Evolutionary conservation across 2,888 invertebrate species (phyloP), one percentile per base, ranked within the genome.

Genomic region (Sipha maydis): DNA sequence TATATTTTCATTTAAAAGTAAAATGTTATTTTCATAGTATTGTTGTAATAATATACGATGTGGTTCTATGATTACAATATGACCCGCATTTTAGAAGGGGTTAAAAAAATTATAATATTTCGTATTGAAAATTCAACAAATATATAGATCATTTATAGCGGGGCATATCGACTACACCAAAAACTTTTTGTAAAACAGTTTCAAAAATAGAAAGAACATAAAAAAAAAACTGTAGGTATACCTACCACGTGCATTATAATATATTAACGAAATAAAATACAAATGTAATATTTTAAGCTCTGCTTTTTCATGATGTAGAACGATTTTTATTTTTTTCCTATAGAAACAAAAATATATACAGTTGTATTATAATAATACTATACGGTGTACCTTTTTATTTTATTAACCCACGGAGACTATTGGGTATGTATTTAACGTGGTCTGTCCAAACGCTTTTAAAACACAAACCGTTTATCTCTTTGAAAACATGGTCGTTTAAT

Each of bases 71-170:
- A 14, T 71, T 31, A 28, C 31, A 71, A 71, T 48, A 48, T 28
- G 41, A 28, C 67, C 28, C 28, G 19, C 38, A 41, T 28, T 69
- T 67, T 4, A n/a, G 61, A 19, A 38, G 41, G 67, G 1, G 21
- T 67, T 80, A 7, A 41, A 41, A 80, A 38, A 38, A 61, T 1
- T 25, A 19, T 9, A 41, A 28, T 41, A 80, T 67, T 67, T 67
- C 67, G 5, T n/a, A 80, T 80, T 80, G 67, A 80, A 80, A 38
- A 67, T 80, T 80, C 19, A 3, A 80, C 38, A 28, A 69, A 41
- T 38, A 19, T 54, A 17, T 41, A 41, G 19, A 28, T 31, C 7
- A 38, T 17, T 28, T 17, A 31, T 31, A 31, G 31, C 28, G 17
- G 31, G 9, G 14, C 11, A 25, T 25, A 17, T 75, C 75, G 41